Evolutionary conservation across 2,113 vertebrate genomes (phyloP).

Genomic region (Pluvialis apricaria): DNA sequence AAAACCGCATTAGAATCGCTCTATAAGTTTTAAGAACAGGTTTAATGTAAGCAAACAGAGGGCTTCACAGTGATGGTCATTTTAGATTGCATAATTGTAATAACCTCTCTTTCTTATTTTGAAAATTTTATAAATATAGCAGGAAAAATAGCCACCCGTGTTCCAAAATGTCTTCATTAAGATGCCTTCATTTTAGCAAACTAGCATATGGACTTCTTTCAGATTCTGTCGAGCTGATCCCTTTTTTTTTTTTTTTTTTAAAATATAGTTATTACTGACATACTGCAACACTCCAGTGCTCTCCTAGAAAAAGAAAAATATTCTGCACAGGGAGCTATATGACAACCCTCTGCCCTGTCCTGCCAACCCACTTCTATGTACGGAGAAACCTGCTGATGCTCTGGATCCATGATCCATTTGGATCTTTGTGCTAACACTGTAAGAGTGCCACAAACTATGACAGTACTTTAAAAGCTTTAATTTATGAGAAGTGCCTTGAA

Average conservation of each 20-base stretch:
- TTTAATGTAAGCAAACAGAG: not conserved
- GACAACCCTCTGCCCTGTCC: not conserved
- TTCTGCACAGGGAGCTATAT: not conserved
- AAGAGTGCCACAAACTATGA: not conserved
- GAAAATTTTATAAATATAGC: not conserved
- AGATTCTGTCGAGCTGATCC: not conserved
- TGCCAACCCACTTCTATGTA: not conserved
- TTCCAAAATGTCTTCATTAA: not conserved
- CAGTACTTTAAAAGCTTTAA: not conserved
- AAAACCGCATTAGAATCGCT: not conserved
- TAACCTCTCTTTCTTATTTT: not conserved
- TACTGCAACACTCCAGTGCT: not conserved
- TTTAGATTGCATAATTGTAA: not conserved
- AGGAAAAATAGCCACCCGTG: not conserved
- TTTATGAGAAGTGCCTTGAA: not conserved
- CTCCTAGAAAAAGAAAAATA: not conserved
- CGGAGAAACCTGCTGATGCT: not conserved
- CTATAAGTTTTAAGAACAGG: not conserved
- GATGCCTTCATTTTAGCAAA: not conserved
- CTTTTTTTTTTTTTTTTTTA: not conserved
- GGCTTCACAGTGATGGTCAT: not conserved
- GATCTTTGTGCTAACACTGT: not conserved
- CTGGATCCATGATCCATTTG: not conserved
- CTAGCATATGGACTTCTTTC: not conserved
- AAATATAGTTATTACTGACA: not conserved